These are phyloP conservation scores for Enteromius paludinosus DNA, from an alignment of 2,797 vertebrate species.

Conservation along the genomic window DNA sequence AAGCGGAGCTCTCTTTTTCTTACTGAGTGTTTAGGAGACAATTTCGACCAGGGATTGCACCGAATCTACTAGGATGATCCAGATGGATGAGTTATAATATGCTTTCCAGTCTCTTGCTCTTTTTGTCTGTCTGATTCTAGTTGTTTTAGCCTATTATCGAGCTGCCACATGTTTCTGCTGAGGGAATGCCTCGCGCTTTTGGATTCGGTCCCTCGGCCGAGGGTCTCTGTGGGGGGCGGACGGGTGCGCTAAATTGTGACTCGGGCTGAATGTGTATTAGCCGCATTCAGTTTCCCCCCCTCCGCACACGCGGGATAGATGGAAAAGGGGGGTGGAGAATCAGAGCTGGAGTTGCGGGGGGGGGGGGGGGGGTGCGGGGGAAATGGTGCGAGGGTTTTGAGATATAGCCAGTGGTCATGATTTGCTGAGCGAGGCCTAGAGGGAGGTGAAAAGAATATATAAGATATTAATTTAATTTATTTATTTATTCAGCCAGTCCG, in stretches of 20 bases:
- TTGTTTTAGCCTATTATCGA: constrained; percentile 85
- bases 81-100: constrained; percentile 84
- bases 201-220: constrained; percentile 60
- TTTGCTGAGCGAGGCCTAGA: constrained; percentile 69
- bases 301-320: constrained; percentile 63
- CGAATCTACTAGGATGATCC: constrained; percentile 81
- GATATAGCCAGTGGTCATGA: constrained; percentile 72
- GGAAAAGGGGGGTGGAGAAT: constrained; percentile 58
- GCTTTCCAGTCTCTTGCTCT: constrained; percentile 74
- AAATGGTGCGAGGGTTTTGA: no score
- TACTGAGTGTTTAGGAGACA: constrained; percentile 82
- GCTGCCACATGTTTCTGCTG: constrained; percentile 78
- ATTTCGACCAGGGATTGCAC: constrained; percentile 83
- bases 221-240: constrained; percentile 52
- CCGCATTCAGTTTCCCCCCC: constrained; percentile 68
- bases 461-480: constrained; percentile 81
- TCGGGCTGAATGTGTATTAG: constrained; percentile 80
- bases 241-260: constrained; percentile 71
- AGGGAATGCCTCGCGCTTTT: constrained; percentile 72
- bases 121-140: constrained; percentile 64
- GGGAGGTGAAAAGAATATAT: constrained; percentile 79
- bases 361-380: no score
- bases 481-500: constrained; percentile 80
- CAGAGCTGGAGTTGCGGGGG: constrained; percentile 55
- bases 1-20: constrained; percentile 70